Percentiles rank a stretch among this genome's conserved stretches.
These are phyloP conservation scores for Xenops minutus DNA, from an alignment of 2,797 vertebrate genomes.

Conservation along the genomic window DNA sequence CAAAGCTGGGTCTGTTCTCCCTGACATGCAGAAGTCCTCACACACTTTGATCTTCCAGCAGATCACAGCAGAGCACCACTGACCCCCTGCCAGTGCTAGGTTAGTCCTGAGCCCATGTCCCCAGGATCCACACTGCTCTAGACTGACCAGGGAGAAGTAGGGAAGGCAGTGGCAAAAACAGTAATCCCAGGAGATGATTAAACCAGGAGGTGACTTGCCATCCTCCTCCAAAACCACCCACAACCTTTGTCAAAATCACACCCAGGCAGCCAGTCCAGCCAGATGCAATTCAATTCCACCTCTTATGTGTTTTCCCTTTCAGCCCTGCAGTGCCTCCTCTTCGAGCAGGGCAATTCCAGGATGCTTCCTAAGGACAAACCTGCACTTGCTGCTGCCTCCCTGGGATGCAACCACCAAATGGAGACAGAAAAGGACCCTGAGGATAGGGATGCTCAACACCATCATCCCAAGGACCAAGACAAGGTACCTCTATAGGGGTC, in stretches of 20 bases:
- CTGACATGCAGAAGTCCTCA: accelerated
- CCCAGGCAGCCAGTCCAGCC: constrained; percentile 16
- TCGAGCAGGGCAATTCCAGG: neutral
- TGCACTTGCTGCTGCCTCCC: accelerated
- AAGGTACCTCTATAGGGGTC: neutral
- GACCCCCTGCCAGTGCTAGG: neutral
- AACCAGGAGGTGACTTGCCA: neutral
- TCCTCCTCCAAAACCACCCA: constrained; percentile 12
- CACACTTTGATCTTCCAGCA: neutral
- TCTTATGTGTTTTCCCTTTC: neutral
- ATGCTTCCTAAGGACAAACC: neutral
- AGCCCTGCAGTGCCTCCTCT: neutral
- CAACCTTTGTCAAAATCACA: neutral
- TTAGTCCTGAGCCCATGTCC: neutral
- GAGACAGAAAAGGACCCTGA: neutral
- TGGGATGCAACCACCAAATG: neutral
- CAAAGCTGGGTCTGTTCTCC: neutral
- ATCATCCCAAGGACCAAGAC: neutral
- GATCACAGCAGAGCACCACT: neutral
- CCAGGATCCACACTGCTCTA: neutral
- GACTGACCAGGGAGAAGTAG: neutral
- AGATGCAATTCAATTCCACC: neutral
- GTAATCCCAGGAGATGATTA: neutral
- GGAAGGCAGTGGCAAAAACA: neutral
- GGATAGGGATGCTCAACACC: neutral